These are phyloP conservation scores for Drosophila nigritarsus DNA, from an alignment of 2,888 invertebrate species.

Conservation along the genomic window DNA sequence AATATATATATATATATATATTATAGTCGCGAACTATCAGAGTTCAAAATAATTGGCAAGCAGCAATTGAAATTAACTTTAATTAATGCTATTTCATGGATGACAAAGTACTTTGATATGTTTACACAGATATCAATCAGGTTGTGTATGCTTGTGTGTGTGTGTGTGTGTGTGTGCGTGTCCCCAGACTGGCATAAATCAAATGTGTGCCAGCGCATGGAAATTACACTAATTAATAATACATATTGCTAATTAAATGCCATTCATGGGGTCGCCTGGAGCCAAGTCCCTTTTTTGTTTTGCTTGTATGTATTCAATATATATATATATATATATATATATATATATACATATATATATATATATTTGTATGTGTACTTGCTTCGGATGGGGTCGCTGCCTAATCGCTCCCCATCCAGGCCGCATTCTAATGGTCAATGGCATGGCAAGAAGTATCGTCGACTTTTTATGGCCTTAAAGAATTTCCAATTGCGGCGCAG, in stretches of 20 bases:
- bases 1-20: too few relatives aligned
- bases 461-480: constrained; percentile 59
- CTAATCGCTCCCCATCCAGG: constrained; percentile 44
- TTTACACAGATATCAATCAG: constrained; percentile 16
- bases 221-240: constrained; percentile 66
- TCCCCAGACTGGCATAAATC: constrained; percentile 48
- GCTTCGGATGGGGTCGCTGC: constrained; percentile 1
- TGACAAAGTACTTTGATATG: not conserved
- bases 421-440: constrained; percentile 55
- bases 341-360: not conserved
- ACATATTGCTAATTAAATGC: constrained; percentile 70
- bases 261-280: constrained; percentile 36
- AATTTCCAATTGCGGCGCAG: constrained; percentile 66
- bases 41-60: not conserved
- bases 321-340: not conserved
- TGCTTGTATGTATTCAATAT: too few relatives aligned
- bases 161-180: not conserved
- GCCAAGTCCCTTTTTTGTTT: constrained; percentile 11
- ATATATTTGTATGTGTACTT: not conserved
- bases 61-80: not conserved
- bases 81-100: not conserved
- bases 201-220: constrained; percentile 44
- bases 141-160: not conserved
- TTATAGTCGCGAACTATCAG: not conserved
- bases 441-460: constrained; percentile 27